Evolutionary conservation across 2,888 invertebrate genomes (phyloP).

Genomic region (Nasonia oneida): DNA sequence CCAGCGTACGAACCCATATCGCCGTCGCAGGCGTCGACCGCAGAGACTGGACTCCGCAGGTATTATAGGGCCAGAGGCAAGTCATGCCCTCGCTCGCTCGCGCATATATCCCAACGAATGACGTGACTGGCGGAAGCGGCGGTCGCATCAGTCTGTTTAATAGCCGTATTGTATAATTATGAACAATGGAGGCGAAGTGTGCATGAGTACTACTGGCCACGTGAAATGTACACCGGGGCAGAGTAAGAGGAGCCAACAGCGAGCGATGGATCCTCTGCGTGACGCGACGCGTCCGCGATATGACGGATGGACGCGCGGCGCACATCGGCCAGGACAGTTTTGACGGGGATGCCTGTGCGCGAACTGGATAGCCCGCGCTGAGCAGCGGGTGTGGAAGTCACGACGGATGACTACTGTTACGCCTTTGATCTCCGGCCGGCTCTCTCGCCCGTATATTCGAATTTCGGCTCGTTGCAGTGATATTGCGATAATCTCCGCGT

Average conservation of each 20-base stretch:
- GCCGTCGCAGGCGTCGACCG: background rate
- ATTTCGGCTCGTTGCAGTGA: background rate
- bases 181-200: slow-evolving; percentile 74
- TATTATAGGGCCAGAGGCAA: background rate
- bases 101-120: slow-evolving; percentile 10
- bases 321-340: slow-evolving; percentile 71
- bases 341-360: slow-evolving; percentile 67
- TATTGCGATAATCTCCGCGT: no score
- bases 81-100: background rate
- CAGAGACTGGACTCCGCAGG: background rate
- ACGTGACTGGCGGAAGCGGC: slow-evolving; percentile 71
- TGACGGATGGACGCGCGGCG: slow-evolving; percentile 71
- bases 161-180: slow-evolving; percentile 79
- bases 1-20: background rate
- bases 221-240: slow-evolving; percentile 60
- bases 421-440: background rate
- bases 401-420: slow-evolving; percentile 30
- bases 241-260: slow-evolving; percentile 11
- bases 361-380: background rate
- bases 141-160: slow-evolving; percentile 79
- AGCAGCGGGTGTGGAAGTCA: background rate
- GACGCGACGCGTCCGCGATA: slow-evolving; percentile 64
- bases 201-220: slow-evolving; percentile 57
- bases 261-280: background rate
- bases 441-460: background rate